Percentiles rank a stretch among this genome's conserved stretches.
Conservation (phyloP, 1,140 invertebrate species). For the Drosophila burlai region DNA sequence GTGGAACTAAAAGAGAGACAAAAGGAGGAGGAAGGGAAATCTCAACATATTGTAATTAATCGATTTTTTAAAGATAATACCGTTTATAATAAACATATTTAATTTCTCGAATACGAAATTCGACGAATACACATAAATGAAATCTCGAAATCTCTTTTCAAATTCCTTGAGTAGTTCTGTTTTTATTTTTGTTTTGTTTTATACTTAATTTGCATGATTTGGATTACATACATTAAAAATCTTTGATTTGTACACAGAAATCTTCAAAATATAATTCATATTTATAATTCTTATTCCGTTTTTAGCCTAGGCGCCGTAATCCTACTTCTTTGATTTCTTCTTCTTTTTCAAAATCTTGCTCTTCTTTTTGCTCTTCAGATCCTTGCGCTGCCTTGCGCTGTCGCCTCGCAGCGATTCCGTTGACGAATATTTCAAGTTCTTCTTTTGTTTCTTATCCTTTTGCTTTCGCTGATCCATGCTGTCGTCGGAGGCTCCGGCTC, state of each 20-base stretch:
- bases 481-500: conserved; percentile 20
- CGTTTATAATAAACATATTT: conserved; percentile 57
- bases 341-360: conserved; percentile 72
- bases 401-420: conserved; percentile 66
- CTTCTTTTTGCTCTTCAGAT: conserved; percentile 70
- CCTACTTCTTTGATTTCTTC: conserved; percentile 72
- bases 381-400: conserved; percentile 51
- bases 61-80: conserved; percentile 49
- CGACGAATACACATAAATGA: conserved; percentile 4
- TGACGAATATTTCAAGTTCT: conserved; percentile 61
- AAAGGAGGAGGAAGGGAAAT: too few relatives aligned
- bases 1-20: too few relatives aligned
- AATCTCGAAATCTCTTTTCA: not conserved
- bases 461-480: conserved; percentile 59
- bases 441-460: conserved; percentile 69
- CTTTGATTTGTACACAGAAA: conserved; percentile 55
- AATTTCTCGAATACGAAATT: conserved; percentile 44
- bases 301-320: conserved; percentile 18
- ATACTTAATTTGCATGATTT: conserved; percentile 42
- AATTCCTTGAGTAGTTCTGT: conserved; percentile 39
- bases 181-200: conserved; percentile 22
- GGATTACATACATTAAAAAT: conserved; percentile 52
- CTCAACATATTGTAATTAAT: conserved; percentile 33
- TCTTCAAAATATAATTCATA: conserved; percentile 44
- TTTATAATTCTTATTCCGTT: conserved; percentile 20